These are phyloP conservation scores for Podarcis siculus DNA, from an alignment of 2,797 vertebrate species.

Conservation along the genomic window DNA sequence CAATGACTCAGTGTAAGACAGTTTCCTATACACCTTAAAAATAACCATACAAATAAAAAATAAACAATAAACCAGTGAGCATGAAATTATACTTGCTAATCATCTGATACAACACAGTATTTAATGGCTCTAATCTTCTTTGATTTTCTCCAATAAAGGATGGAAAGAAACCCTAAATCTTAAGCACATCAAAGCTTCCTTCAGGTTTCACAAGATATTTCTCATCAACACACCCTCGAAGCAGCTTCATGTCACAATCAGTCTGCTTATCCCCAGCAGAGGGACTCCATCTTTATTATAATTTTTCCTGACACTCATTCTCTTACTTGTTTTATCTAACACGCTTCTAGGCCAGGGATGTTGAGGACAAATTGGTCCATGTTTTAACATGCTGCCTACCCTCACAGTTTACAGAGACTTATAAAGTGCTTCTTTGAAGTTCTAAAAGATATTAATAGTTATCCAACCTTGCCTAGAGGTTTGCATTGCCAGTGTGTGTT, in stretches of 20 bases:
- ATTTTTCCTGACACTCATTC: constrained; percentile 13
- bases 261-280: background rate
- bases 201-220: background rate
- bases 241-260: background rate
- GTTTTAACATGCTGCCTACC: background rate
- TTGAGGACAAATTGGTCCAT: background rate
- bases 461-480: background rate
- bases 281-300: background rate
- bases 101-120: background rate
- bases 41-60: too few relatives aligned
- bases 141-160: background rate
- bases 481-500: background rate
- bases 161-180: background rate
- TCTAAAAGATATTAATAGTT: background rate
- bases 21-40: background rate
- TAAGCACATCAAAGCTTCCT: background rate
- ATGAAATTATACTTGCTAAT: background rate
- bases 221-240: background rate
- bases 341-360: background rate
- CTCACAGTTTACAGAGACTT: background rate
- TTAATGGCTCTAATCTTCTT: background rate
- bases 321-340: background rate
- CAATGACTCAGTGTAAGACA: too few relatives aligned
- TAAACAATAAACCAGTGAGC: background rate
- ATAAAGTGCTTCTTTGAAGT: background rate